A percentile compares a stretch with the other conserved stretches of the same genome.
phyloP scores from a whole-genome alignment of 2,888 invertebrate species.

The Hirtodrosophila trivittata region DNA sequence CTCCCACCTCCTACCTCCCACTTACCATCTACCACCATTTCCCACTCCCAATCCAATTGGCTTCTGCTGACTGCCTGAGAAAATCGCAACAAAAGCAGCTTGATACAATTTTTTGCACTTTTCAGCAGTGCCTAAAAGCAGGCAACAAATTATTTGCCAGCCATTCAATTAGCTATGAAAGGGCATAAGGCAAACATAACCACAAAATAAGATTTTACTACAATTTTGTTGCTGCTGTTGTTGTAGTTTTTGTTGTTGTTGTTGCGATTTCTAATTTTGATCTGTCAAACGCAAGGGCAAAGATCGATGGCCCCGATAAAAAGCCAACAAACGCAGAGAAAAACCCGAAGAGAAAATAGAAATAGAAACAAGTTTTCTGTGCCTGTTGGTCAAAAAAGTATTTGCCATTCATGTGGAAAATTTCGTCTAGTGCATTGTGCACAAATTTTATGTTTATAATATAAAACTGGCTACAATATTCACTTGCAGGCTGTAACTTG shows the following conservation, averaged over 20 bases:
- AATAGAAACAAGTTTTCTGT: neutral
- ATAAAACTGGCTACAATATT: slow-evolving; percentile 43
- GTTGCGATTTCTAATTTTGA: slow-evolving; percentile 78
- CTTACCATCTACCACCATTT: neutral
- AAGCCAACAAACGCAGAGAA: slow-evolving; percentile 38
- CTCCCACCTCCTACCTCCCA: neutral
- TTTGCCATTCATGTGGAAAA: slow-evolving; percentile 78
- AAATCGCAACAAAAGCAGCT: slow-evolving; percentile 49
- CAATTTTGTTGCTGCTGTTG: slow-evolving; percentile 1
- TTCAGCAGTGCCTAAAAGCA: slow-evolving; percentile 56
- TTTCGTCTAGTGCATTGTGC: slow-evolving; percentile 76
- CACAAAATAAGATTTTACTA: neutral
- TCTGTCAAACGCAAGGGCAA: slow-evolving; percentile 80
- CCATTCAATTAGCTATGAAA: slow-evolving; percentile 74
- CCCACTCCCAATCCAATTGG: slow-evolving; percentile 3
- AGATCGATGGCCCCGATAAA: slow-evolving; percentile 81
- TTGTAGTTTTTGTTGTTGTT: slow-evolving; percentile 22
- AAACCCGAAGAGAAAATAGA: slow-evolving; percentile 1
- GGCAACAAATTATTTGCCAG: slow-evolving; percentile 63
- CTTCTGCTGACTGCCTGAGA: neutral
- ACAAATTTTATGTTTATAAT: slow-evolving; percentile 70
- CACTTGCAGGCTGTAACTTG: slow-evolving; percentile 63
- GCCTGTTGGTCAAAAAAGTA: slow-evolving; percentile 38
- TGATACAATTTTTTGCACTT: slow-evolving; percentile 67
- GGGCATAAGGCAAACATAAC: slow-evolving; percentile 4